These are phyloP conservation scores for Tretioscincus oriximinensis DNA, from an alignment of 2,113 vertebrate genomes.

Conservation along the genomic window DNA sequence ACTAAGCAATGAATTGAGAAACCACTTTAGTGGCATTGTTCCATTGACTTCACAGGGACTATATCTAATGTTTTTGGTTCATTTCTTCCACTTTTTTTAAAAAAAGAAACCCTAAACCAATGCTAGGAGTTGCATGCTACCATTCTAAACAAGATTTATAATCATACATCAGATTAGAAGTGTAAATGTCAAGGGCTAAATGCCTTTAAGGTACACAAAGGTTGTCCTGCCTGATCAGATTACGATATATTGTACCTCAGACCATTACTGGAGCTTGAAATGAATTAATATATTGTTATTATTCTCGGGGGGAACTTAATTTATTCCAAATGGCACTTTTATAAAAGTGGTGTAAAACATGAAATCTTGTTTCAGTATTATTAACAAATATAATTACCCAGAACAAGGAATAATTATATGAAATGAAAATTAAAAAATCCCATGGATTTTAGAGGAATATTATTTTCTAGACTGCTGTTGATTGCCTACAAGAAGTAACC, in stretches of 20 bases:
- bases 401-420: constrained; percentile 5
- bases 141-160: constrained; percentile 21
- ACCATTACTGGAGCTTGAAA: constrained; percentile 28
- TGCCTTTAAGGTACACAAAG: constrained; percentile 15
- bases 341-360: constrained; percentile 1
- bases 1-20: neutral
- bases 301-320: constrained; percentile 21
- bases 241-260: neutral
- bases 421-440: constrained; percentile 14
- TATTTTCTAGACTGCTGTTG: neutral
- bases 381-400: constrained; percentile 38
- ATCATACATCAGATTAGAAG: constrained; percentile 1
- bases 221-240: constrained; percentile 18
- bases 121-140: constrained; percentile 12
- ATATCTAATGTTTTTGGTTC: neutral
- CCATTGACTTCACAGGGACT: neutral
- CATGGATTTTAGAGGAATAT: neutral
- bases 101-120: neutral
- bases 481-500: constrained; percentile 20
- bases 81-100: neutral
- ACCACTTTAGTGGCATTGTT: neutral
- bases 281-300: constrained; percentile 14
- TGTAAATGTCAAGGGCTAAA: constrained; percentile 9
- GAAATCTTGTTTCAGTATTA: constrained; percentile 30
- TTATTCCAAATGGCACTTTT: constrained; percentile 25